These are phyloP conservation scores for Cherax destructor DNA, from an alignment of 1,140 invertebrate species.

Conservation along the genomic window DNA sequence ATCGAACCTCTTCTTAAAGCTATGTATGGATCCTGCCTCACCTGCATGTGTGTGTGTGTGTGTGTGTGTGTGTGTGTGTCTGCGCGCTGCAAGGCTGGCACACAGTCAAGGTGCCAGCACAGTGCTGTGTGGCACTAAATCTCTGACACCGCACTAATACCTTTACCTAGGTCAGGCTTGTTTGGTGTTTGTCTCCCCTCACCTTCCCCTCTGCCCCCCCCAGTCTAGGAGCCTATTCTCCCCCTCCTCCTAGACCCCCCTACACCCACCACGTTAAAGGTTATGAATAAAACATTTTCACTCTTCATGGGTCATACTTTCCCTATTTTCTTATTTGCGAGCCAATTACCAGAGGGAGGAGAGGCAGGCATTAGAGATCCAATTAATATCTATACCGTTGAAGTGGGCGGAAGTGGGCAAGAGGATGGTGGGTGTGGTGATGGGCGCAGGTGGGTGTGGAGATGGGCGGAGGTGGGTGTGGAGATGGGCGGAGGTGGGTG, in stretches of 20 bases:
- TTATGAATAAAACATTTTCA: slow-evolving; percentile 56
- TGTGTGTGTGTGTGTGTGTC: too few species aligned
- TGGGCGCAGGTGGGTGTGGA: not conserved
- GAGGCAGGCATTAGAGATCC: slow-evolving; percentile 40
- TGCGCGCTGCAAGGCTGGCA: too few species aligned
- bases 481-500: not conserved
- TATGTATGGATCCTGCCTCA: too few species aligned
- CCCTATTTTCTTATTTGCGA: slow-evolving; percentile 68
- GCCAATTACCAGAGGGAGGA: slow-evolving; percentile 49
- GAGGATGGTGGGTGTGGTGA: too few species aligned
- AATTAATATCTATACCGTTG: slow-evolving; percentile 25
- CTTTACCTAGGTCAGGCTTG: too few species aligned
- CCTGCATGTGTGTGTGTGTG: too few species aligned
- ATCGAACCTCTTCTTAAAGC: too few species aligned
- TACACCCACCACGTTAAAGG: slow-evolving; percentile 46
- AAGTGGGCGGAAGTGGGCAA: not conserved
- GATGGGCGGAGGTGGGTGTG: too few species aligned
- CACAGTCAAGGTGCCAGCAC: too few species aligned
- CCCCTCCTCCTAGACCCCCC: not conserved
- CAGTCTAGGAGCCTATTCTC: not conserved
- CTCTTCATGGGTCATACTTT: slow-evolving; percentile 64
- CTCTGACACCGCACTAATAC: too few species aligned
- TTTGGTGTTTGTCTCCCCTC: not conserved
- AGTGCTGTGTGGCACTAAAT: too few species aligned
- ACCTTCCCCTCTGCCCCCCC: not conserved